Evolutionary conservation across 1,140 invertebrate genomes (phyloP).

Genomic region (Drosophila mayri): DNA sequence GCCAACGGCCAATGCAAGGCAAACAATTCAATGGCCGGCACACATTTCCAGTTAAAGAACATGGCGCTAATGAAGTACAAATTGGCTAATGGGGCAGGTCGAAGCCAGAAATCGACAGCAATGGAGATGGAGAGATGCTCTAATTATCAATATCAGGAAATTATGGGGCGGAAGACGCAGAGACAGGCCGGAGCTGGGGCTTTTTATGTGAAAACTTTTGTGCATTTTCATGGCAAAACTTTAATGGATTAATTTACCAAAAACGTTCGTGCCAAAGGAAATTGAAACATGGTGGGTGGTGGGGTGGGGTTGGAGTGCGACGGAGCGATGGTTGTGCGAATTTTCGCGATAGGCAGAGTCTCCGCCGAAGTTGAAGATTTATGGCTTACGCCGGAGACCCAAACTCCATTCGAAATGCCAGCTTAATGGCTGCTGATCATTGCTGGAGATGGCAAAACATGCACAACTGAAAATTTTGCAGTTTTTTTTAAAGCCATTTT

Average conservation of each 20-base stretch:
- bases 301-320: no score
- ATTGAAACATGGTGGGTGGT: constrained; percentile 64
- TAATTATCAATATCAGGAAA: constrained; percentile 72
- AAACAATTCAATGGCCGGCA: constrained; percentile 7
- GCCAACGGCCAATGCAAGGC: constrained; percentile 17
- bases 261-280: constrained; percentile 73
- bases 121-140: constrained; percentile 18
- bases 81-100: constrained; percentile 67
- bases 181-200: constrained; percentile 5
- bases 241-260: constrained; percentile 80
- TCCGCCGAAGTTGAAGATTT: constrained; percentile 24
- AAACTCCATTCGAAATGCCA: constrained; percentile 17
- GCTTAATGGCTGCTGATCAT: constrained; percentile 56
- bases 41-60: constrained; percentile 22
- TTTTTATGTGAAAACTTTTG: constrained; percentile 81
- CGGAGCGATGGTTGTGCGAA: constrained; percentile 2
- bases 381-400: constrained; percentile 20
- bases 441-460: constrained; percentile 46
- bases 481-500: constrained; percentile 5
- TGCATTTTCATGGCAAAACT: constrained; percentile 79
- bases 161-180: constrained; percentile 32
- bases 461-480: constrained; percentile 30
- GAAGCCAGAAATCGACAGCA: constrained; percentile 13
- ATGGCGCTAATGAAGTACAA: constrained; percentile 77
- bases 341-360: constrained; percentile 29